Base-by-base conservation (phyloP, 2,888 invertebrate species). In the Helleia helle region DNA sequence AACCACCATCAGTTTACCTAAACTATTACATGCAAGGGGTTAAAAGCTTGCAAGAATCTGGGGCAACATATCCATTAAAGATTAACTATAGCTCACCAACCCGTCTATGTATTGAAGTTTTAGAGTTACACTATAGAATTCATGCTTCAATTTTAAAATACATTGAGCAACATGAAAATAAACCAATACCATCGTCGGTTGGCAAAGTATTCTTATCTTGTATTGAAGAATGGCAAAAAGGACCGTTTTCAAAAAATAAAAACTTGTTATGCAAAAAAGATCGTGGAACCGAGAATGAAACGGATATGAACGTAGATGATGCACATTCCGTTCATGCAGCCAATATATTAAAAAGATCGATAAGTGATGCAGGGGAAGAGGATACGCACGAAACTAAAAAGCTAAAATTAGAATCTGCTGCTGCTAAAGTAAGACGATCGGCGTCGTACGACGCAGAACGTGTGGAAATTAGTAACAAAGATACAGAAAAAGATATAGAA, bases 71-170 rank as follows among this genome's bases (percentile, higher is more conserved):
- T 75, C 96, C 96, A 0, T 86, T 89, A 29, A 94, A 93, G 85
- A 94, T 97, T 40, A 92, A 90, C 55, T 96, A 95, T 62, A 92
- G 89, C 58, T 91, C 89, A 60, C 94, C 96, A 0, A 91, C 94
- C 44, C 89, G 92, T 62, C 80, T 94, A 34, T 90, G 96, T 8
- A 90, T 97, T 34, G 97, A 97, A 85, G 93, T 95, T 0, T 75
- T 97, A 24, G 97, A 97, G 79, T 86, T 93, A 14, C 91, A 91
- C 59, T 93, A 93, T 61, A 87, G 97, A 58, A 91, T 95, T 41
- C 95, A 97, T 66, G 92, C 95, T 0, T 92, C 93, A n/a, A 93
- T 95, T 56, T 79, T 97, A 3, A 97, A 96, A 73, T 93, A 91
- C 67, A 83, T 97, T 18, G 93, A 94, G 59, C 88, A 90, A 48